Conservation (phyloP, 2,797 vertebrate genomes). For the Halcyon badia region DNA sequence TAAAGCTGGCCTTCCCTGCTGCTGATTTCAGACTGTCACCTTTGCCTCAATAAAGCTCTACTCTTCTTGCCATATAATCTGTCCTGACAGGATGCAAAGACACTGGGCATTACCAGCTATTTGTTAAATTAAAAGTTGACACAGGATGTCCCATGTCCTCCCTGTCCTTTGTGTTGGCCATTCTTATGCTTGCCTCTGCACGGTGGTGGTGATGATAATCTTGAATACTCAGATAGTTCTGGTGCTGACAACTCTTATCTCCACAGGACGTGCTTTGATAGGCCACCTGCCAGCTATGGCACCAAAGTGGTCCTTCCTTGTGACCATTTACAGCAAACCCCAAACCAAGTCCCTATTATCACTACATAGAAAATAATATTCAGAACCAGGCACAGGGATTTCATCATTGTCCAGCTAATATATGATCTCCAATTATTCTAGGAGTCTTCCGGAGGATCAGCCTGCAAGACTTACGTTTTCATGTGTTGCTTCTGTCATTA, state of each 20-base stretch:
- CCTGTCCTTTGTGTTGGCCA: neutral
- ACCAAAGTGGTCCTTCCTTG: neutral
- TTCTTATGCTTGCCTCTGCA: neutral
- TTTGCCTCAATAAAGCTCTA: neutral
- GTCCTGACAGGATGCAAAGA: neutral
- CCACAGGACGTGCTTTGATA: accelerated
- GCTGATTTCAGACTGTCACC: neutral
- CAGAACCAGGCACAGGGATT: neutral
- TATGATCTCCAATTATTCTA: neutral
- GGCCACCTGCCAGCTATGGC: neutral
- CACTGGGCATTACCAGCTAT: neutral
- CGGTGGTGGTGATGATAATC: neutral
- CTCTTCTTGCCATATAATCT: neutral
- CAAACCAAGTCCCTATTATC: neutral
- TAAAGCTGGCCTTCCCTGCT: neutral
- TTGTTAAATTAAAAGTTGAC: neutral
- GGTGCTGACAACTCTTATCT: neutral
- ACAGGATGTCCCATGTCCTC: neutral
- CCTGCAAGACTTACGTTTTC: neutral
- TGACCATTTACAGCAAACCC: neutral
- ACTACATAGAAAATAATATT: neutral
- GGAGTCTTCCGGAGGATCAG: neutral
- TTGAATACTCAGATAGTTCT: neutral
- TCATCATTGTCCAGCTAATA: neutral
- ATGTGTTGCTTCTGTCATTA: neutral